Conservation (phyloP, 2,113 vertebrate genomes). For the Bufo bufo region DNA sequence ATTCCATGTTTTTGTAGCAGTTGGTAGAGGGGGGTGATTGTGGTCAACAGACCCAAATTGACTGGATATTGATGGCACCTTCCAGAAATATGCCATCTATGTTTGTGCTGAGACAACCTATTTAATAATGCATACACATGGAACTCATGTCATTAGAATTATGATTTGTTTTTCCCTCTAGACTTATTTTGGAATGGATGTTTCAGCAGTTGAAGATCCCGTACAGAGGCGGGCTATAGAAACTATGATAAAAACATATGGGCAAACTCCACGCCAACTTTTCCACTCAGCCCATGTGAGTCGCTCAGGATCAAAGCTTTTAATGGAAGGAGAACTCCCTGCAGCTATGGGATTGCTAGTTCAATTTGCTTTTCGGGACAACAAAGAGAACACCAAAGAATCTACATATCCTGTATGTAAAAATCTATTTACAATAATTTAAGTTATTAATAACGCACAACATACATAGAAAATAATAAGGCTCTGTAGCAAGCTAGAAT, state of each 20-base stretch:
- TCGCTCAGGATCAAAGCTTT: slow-evolving; percentile 81
- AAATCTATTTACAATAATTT: not conserved
- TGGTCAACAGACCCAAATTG: no score
- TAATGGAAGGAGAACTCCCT: slow-evolving; percentile 92
- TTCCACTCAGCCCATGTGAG: slow-evolving; percentile 85
- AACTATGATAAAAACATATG: slow-evolving; percentile 99
- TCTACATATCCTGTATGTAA: slow-evolving; percentile 82
- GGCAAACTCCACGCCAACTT: slow-evolving; percentile 94
- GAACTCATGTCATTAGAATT: not conserved
- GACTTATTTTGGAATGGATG: slow-evolving; percentile 99
- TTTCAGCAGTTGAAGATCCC: slow-evolving; percentile 95
- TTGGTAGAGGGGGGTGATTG: no score
- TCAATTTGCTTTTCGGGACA: slow-evolving; percentile 95
- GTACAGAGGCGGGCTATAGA: slow-evolving; percentile 95
- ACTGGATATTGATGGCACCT: not conserved
- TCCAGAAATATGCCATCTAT: not conserved
- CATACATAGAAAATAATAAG: no score
- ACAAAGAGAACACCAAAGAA: slow-evolving; percentile 85
- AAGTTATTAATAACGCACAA: not conserved
- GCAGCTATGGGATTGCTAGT: slow-evolving; percentile 94
- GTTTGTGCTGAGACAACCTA: not conserved
- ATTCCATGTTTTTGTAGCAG: no score
- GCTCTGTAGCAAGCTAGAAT: not conserved
- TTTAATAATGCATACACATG: not conserved
- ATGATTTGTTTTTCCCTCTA: slow-evolving; percentile 62